A percentile compares a stretch with the other conserved stretches of the same genome.
Evolutionary conservation across 2,797 vertebrate genomes (phyloP).

Genomic region (Buceros bicornis): DNA sequence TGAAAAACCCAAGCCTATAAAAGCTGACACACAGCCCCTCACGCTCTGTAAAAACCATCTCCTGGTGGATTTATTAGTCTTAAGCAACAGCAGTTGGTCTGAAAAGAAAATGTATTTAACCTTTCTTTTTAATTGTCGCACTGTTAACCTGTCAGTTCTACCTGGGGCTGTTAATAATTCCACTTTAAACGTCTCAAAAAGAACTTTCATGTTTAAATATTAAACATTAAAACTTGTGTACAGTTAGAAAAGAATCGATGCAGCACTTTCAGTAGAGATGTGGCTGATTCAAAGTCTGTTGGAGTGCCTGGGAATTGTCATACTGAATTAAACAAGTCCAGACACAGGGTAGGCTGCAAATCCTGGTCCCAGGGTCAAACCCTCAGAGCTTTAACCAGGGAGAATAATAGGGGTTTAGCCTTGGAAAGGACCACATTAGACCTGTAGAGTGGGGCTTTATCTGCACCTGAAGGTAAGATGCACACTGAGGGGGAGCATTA

Average conservation of each 20-base stretch:
- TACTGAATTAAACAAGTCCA: not conserved
- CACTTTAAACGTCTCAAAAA: conserved; percentile 34
- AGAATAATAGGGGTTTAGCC: not conserved
- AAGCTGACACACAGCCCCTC: conserved; percentile 56
- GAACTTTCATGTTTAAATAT: conserved; percentile 65
- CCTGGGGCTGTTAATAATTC: conserved; percentile 62
- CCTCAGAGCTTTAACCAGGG: not conserved
- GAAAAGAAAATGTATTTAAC: conserved; percentile 75
- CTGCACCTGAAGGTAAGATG: not conserved
- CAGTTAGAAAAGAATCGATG: not conserved
- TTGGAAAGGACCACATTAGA: not conserved
- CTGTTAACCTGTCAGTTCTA: conserved; percentile 73
- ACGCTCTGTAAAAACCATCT: conserved; percentile 45
- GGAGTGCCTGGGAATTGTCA: conserved; percentile 25
- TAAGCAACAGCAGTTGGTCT: conserved; percentile 70
- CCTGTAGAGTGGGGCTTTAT: not conserved
- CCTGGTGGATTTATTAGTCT: conserved; percentile 69
- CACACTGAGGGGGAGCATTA: not conserved
- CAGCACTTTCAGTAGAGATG: not conserved
- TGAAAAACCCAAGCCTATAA: conserved; percentile 36
- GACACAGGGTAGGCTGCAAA: not conserved
- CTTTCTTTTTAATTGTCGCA: conserved; percentile 72
- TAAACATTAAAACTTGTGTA: conserved; percentile 34
- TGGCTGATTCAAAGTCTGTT: not conserved
- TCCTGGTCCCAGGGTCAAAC: not conserved